Percentiles rank a stretch among this genome's conserved stretches.
These are phyloP conservation scores for Sporophila hypoxantha DNA, from an alignment of 2,113 vertebrate species.

Conservation along the genomic window DNA sequence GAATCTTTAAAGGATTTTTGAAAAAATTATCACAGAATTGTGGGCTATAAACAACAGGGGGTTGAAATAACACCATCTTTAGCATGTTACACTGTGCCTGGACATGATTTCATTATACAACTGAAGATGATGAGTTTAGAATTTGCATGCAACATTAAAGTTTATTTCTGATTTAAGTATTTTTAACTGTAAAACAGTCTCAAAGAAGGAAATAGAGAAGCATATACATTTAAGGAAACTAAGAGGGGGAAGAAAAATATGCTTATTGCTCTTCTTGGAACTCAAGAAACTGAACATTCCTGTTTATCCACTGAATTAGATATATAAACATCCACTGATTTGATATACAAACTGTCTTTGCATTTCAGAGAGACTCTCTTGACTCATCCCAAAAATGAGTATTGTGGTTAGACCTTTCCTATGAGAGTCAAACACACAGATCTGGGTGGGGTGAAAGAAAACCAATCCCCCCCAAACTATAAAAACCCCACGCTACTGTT, in stretches of 20 bases:
- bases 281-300: background rate
- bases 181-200: background rate
- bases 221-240: background rate
- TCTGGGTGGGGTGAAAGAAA: background rate
- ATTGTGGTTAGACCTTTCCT: background rate
- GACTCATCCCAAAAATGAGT: background rate
- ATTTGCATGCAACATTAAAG: background rate
- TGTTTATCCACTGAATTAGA: background rate
- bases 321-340: background rate
- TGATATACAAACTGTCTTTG: background rate
- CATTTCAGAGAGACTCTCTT: background rate
- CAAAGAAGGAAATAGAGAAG: background rate
- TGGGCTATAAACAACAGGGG: background rate
- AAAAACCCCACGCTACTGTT: fast-evolving
- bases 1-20: background rate
- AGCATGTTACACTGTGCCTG: background rate
- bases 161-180: background rate
- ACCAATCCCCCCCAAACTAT: background rate
- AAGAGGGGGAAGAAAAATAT: fast-evolving
- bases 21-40: background rate
- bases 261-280: background rate
- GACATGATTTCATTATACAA: background rate
- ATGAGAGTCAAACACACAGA: background rate
- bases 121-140: background rate
- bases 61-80: background rate